phyloP scores from a whole-genome alignment of 2,888 invertebrate species.

The Sympetrum striolatum region DNA sequence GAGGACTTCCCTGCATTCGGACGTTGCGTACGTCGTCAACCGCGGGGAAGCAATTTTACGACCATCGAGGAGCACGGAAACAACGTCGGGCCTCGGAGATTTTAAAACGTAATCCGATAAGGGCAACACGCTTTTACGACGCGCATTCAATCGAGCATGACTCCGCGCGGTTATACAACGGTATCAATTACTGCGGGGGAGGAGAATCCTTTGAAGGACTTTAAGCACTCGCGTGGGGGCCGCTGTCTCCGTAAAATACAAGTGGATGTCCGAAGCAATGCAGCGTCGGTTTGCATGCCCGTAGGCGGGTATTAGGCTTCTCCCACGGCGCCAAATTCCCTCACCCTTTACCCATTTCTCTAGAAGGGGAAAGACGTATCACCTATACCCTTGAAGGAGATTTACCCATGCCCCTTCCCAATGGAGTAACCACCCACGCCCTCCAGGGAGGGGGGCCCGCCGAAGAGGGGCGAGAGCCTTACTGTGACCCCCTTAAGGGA shows the following conservation, averaged over 20 bases:
- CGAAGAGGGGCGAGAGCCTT: too few species aligned
- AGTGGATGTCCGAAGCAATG: neutral
- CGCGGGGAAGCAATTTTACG: neutral
- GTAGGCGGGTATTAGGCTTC: neutral
- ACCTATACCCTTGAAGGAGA: too few species aligned
- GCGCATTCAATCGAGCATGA: neutral
- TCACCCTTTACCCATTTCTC: neutral
- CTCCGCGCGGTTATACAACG: neutral
- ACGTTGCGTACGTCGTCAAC: too few species aligned
- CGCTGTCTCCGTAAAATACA: neutral
- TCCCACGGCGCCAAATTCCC: neutral
- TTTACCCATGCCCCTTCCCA: too few species aligned
- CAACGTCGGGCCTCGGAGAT: neutral
- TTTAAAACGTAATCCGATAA: neutral
- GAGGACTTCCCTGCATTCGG: too few species aligned
- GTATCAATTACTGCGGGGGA: neutral
- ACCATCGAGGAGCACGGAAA: neutral
- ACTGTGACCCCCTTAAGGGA: too few species aligned
- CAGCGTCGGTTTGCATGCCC: neutral
- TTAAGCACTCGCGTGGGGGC: neutral
- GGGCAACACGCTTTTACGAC: neutral
- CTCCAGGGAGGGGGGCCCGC: too few species aligned
- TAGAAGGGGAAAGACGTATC: too few species aligned
- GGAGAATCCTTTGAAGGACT: neutral
- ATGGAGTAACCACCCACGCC: too few species aligned